These are phyloP conservation scores for Melanocharis versteri DNA, from an alignment of 2,113 vertebrate species.

Conservation along the genomic window DNA sequence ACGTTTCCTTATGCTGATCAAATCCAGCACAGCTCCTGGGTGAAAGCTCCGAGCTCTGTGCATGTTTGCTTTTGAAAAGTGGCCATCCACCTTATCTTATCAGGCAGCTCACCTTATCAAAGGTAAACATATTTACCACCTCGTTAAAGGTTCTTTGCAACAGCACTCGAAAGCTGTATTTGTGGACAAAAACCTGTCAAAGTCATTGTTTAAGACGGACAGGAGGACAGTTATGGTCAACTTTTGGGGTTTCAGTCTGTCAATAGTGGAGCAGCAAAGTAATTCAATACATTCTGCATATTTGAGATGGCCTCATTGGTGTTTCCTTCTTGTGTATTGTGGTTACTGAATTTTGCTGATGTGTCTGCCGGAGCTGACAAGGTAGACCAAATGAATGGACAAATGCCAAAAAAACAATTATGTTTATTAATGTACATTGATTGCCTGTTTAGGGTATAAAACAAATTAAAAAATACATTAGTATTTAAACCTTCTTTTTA, in stretches of 20 bases:
- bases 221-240: slow-evolving; percentile 37
- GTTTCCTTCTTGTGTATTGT: slow-evolving; percentile 46
- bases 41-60: slow-evolving; percentile 6
- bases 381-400: slow-evolving; percentile 80
- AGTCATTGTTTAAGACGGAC: slow-evolving; percentile 28
- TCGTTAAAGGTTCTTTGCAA: slow-evolving; percentile 83
- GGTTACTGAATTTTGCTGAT: slow-evolving; percentile 65
- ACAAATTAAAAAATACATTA: slow-evolving; percentile 85
- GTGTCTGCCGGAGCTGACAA: slow-evolving; percentile 66
- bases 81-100: slow-evolving; percentile 76
- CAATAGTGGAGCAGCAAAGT: slow-evolving; percentile 39
- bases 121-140: slow-evolving; percentile 91
- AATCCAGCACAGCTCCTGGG: background rate
- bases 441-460: slow-evolving; percentile 87
- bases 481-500: slow-evolving; percentile 79
- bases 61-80: slow-evolving; percentile 79
- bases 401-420: slow-evolving; percentile 85
- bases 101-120: slow-evolving; percentile 87
- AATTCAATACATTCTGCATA: slow-evolving; percentile 72
- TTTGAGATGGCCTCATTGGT: slow-evolving; percentile 57
- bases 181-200: slow-evolving; percentile 74
- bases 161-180: slow-evolving; percentile 79
- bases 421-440: slow-evolving; percentile 90
- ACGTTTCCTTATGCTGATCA: background rate
- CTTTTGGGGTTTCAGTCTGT: slow-evolving; percentile 65